Evolutionary conservation across 92 coral and sea anemone genomes (phyloP).

Genomic region (Montipora capitata): DNA sequence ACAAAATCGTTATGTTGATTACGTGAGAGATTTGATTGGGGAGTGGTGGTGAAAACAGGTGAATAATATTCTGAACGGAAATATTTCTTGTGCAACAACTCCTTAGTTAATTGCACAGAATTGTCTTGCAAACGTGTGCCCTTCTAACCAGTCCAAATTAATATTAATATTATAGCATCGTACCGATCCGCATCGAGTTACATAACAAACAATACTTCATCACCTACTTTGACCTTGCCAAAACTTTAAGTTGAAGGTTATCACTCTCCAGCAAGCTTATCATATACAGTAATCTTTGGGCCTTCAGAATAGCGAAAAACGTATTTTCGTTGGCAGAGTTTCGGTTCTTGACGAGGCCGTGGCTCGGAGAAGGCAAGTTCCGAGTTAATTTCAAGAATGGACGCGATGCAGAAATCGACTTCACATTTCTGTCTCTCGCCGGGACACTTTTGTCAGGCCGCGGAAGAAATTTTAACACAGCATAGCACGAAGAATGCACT

Average conservation of each 20-base stretch:
- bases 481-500: too few relatives aligned
- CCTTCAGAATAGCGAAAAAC: neutral
- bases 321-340: conserved; percentile 27
- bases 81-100: neutral
- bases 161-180: neutral
- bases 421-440: conserved; percentile 43
- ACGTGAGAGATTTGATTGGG: too few relatives aligned
- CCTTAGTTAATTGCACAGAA: neutral
- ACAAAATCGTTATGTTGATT: neutral
- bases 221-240: neutral
- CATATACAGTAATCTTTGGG: neutral
- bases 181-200: neutral
- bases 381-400: conserved; percentile 32
- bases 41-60: neutral
- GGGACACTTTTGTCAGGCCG: neutral
- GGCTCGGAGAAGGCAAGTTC: neutral
- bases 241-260: neutral
- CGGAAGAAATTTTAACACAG: too few relatives aligned
- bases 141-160: neutral
- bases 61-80: neutral
- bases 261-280: neutral
- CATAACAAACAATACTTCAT: neutral
- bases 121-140: neutral
- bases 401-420: conserved; percentile 41
- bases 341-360: conserved; percentile 25